Percentiles rank a stretch among this genome's conserved stretches.
phyloP scores from a whole-genome alignment of 92 coral and sea anemone genomes.

The Metridium senile region DNA sequence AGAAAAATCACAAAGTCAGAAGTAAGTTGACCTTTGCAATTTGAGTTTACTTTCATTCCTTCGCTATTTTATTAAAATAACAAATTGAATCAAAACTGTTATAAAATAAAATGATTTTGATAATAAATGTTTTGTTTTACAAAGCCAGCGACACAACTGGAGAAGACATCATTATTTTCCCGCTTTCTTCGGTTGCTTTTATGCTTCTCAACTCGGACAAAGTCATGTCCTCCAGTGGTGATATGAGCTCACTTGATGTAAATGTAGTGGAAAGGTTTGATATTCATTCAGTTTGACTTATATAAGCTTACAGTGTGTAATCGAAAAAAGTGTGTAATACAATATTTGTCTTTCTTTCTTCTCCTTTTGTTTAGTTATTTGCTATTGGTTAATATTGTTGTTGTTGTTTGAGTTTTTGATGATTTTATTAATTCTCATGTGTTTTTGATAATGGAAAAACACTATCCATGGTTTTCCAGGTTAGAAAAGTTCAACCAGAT shows the following conservation, averaged over 20 bases:
- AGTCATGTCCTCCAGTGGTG: conserved; percentile 33
- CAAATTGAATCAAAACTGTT: not conserved
- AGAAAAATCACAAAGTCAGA: conserved; percentile 72
- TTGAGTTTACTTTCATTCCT: too few relatives aligned
- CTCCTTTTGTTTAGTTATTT: too few relatives aligned
- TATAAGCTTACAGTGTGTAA: too few relatives aligned
- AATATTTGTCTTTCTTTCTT: too few relatives aligned
- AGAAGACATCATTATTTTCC: conserved; percentile 84
- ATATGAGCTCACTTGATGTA: conserved; percentile 32
- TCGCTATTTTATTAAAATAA: too few relatives aligned
- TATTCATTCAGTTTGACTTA: too few relatives aligned
- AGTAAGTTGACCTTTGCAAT: too few relatives aligned
- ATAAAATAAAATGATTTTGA: not conserved
- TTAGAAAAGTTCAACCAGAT: conserved; percentile 79
- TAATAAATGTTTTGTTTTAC: not conserved
- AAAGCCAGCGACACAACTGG: conserved; percentile 83
- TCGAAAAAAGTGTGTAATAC: too few relatives aligned
- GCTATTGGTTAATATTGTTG: not conserved
- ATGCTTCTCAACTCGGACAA: conserved; percentile 65
- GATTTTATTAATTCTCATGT: not conserved
- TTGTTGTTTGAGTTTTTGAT: not conserved
- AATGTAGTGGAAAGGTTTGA: conserved; percentile 69
- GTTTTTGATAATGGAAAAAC: too few relatives aligned
- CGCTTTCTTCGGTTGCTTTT: conserved; percentile 94
- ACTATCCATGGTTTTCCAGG: conserved; percentile 34